Evolutionary conservation across 2,797 vertebrate species (phyloP), one percentile per base, ranked within the genome.

Genomic region (Kryptopterus vitreolus): DNA sequence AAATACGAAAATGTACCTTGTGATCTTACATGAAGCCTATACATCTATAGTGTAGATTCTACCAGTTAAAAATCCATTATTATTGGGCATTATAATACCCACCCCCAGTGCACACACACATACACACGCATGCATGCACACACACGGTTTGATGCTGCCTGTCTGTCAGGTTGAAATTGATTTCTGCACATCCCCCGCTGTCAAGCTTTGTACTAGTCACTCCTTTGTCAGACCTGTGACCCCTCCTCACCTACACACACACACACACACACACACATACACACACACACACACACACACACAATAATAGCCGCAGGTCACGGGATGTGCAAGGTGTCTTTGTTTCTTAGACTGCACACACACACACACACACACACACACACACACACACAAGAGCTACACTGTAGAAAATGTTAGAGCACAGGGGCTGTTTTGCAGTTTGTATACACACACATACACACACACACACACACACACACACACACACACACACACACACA

Each of bases 131-230:
- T 46, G 20, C 68, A 70, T 24, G 31, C 66, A 48, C 43, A 48
- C 3, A 16, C 24, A 16, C 38, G 29, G 52, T 72, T 72, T 55
- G 50, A 35, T 18, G 31, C 52, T 52, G 46, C 68, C 26, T 70
- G 68, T 70, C 48, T 72, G 70, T 72, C 70, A 72, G 70, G 52
- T 57, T 72, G 29, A 52, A 55, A 72, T 72, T 72, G 50, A 72
- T 72, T 72, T 72, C 52, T 72, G 22, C 70, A 72, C 70, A 35
- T 72, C 70, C 70, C 70, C 70, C 70, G 16, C 52, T 72, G 70
- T 35, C 70, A 57, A n/a, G 52, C 70, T 55, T 35, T 4, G 31
- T 22, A 55, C 52, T 29, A 31, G 31, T 72, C 52, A 72, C 31
- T 72, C 33, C 29, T 72, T 72, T n/a, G 35, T n/a, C 50, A 72